Percentiles rank a stretch among this genome's conserved stretches.
Evolutionary conservation across 53 echinoderm and acorn worm species (phyloP).

Genomic region (Holothuria leucospilota): DNA sequence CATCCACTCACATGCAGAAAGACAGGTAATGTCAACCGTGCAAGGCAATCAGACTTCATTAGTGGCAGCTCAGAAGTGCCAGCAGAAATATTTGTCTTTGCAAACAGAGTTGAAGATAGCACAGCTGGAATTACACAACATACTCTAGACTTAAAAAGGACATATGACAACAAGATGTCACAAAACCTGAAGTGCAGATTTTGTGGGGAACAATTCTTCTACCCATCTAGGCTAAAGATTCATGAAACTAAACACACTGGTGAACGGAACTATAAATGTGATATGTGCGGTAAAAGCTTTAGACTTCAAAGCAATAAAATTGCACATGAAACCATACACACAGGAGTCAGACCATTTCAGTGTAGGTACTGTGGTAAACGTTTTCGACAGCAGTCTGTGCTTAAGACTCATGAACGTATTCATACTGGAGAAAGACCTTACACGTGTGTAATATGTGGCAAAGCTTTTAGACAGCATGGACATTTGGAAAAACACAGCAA

Average conservation of each 20-base stretch:
- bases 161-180: no score
- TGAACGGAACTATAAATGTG: slow-evolving; percentile 14
- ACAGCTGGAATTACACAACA: no score
- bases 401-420: slow-evolving; percentile 1
- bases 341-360: slow-evolving; percentile 15
- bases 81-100: no score
- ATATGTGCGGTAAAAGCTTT: slow-evolving; percentile 15
- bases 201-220: slow-evolving; percentile 1
- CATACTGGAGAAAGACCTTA: slow-evolving; percentile 15
- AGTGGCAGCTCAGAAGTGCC: no score
- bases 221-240: slow-evolving; percentile 9
- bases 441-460: not conserved
- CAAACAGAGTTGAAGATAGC: no score
- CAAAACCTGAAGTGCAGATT: slow-evolving; percentile 18
- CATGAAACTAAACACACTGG: slow-evolving; percentile 32
- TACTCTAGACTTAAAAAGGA: no score
- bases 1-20: no score
- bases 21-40: no score
- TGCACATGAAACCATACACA: slow-evolving; percentile 20
- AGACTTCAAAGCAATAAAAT: slow-evolving; percentile 22
- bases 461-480: slow-evolving; percentile 15
- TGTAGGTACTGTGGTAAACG: slow-evolving; percentile 6
- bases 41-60: no score
- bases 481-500: slow-evolving; percentile 5
- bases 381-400: slow-evolving; percentile 16